Evolutionary conservation across 2,113 vertebrate genomes (phyloP).

Genomic region (Cisticola juncidis): DNA sequence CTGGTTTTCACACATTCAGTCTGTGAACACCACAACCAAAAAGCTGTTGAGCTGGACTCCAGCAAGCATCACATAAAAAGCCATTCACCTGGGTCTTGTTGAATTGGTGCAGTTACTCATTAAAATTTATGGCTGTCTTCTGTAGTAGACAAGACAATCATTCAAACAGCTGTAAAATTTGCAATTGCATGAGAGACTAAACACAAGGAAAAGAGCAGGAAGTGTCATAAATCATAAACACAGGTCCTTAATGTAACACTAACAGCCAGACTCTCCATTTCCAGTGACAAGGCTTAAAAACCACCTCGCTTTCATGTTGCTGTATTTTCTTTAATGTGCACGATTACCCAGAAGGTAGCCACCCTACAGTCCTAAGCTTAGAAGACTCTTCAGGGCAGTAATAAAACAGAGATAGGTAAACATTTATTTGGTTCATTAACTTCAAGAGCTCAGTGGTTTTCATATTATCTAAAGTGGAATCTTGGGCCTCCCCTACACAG

Average conservation of each 20-base stretch:
- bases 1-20: not conserved
- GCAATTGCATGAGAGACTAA: not conserved
- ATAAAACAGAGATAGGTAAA: not conserved
- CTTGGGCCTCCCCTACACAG: not conserved
- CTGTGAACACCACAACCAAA: not conserved
- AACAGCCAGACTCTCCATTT: not conserved
- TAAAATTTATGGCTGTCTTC: not conserved
- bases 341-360: not conserved
- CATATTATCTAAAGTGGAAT: not conserved
- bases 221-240: not conserved
- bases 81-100: not conserved
- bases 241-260: not conserved
- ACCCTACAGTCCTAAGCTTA: not conserved
- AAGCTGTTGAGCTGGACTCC: not conserved
- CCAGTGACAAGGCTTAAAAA: not conserved
- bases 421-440: not conserved
- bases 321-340: not conserved
- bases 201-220: not conserved
- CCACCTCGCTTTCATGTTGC: accelerated
- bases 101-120: not conserved
- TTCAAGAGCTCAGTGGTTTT: not conserved
- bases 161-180: not conserved
- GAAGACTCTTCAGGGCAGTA: not conserved
- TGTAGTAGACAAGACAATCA: not conserved
- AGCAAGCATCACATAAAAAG: not conserved